Evolutionary conservation across 2,113 vertebrate species (phyloP).

Genomic region (Rhynchomys soricoides): DNA sequence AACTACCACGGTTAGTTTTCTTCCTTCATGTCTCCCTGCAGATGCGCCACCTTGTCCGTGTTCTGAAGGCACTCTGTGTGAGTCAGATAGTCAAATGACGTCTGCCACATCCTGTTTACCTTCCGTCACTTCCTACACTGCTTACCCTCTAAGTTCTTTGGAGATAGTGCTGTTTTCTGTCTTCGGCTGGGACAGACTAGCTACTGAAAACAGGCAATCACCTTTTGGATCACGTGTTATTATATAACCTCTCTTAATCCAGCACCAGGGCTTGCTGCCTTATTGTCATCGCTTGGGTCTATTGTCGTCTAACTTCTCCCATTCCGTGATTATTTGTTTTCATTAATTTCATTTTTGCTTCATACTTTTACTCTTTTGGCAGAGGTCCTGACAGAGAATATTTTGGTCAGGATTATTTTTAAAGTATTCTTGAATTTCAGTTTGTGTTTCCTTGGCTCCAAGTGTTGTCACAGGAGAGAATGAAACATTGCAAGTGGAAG

Average conservation of each 20-base stretch:
- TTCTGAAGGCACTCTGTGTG: slow-evolving; percentile 41
- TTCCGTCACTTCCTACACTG: slow-evolving; percentile 34
- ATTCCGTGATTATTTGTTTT: slow-evolving; percentile 22
- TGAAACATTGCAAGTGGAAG: slow-evolving; percentile 10
- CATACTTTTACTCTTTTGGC: slow-evolving; percentile 7
- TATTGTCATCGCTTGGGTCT: slow-evolving; percentile 16
- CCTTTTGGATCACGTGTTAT: slow-evolving; percentile 34
- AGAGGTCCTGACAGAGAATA: neutral
- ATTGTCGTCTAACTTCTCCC: neutral
- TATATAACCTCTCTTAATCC: slow-evolving; percentile 42
- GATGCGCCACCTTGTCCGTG: neutral
- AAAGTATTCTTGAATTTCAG: slow-evolving; percentile 49
- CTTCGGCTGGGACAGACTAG: slow-evolving; percentile 44
- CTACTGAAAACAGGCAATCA: slow-evolving; percentile 33
- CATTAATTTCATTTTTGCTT: slow-evolving; percentile 25
- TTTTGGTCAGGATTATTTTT: slow-evolving; percentile 48
- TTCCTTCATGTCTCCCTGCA: slow-evolving; percentile 29
- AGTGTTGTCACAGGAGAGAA: slow-evolving; percentile 27
- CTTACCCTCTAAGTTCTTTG: slow-evolving; percentile 47
- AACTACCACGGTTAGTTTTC: neutral
- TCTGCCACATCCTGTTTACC: slow-evolving; percentile 25
- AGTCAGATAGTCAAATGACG: slow-evolving; percentile 23
- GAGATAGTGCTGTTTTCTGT: slow-evolving; percentile 10
- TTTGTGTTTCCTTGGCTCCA: slow-evolving; percentile 44
- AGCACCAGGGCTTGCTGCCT: slow-evolving; percentile 31